A percentile compares a stretch with the other conserved stretches of the same genome.
phyloP scores from a whole-genome alignment of 2,888 invertebrate genomes.

The Lithophane leautieri region DNA sequence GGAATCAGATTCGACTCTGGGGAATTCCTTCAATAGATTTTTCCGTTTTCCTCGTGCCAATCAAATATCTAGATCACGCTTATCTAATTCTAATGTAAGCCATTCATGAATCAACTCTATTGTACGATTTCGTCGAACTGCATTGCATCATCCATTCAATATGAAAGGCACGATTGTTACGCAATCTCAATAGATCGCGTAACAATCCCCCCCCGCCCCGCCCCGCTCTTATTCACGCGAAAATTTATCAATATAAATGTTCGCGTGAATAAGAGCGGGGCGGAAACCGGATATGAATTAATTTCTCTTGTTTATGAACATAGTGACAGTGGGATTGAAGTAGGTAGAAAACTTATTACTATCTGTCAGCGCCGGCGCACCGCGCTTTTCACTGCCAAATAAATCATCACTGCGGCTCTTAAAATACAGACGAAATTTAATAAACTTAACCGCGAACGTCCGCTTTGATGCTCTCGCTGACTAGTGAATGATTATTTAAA shows the following conservation, averaged over 20 bases:
- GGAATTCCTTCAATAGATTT: neutral
- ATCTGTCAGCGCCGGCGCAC: too few species aligned
- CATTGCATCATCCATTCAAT: conserved; percentile 5
- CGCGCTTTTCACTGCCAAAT: neutral
- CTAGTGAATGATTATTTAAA: neutral
- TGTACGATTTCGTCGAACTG: neutral
- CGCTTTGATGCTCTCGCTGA: neutral
- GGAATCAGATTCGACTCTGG: neutral
- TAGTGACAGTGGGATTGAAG: neutral
- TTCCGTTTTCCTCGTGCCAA: conserved; percentile 1
- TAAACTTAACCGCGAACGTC: neutral
- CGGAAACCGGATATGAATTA: neutral
- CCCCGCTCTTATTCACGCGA: too few species aligned
- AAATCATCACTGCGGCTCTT: neutral
- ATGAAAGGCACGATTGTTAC: neutral
- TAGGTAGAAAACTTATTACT: neutral
- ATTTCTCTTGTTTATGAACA: neutral
- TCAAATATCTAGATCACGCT: neutral
- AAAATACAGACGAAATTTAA: neutral
- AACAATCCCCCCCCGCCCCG: too few species aligned
- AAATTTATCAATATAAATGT: too few species aligned
- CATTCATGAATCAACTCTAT: neutral
- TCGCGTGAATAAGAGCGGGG: neutral
- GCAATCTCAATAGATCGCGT: too few species aligned
- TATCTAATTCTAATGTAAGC: neutral